Percentiles rank a stretch among this genome's conserved stretches.
Evolutionary conservation across 1,140 invertebrate genomes (phyloP).

Genomic region (Sycophaga agraensis): DNA sequence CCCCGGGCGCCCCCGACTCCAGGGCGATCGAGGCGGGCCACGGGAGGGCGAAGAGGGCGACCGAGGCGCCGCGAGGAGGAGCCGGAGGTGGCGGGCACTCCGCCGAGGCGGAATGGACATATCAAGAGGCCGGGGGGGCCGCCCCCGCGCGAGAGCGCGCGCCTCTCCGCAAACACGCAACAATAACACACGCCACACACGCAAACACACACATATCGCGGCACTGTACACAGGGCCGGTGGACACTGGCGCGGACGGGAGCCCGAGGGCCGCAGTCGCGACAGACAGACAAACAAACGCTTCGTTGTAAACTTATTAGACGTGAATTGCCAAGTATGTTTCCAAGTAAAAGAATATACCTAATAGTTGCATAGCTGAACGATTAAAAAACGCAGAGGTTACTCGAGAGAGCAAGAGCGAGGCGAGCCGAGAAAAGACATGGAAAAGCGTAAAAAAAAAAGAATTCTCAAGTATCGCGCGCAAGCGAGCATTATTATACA

Average conservation of each 20-base stretch:
- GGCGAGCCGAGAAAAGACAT: not conserved
- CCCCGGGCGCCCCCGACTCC: not conserved
- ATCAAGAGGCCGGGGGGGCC: too few species aligned
- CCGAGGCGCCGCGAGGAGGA: too few species aligned
- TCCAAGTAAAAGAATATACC: constrained; percentile 47
- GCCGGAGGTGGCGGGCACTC: too few species aligned
- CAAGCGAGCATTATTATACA: not conserved
- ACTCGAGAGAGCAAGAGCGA: too few species aligned
- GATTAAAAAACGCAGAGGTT: constrained; percentile 25
- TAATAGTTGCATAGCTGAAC: constrained; percentile 41
- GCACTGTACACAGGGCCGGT: not conserved
- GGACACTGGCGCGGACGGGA: too few species aligned
- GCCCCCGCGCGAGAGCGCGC: not conserved
- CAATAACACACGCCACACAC: not conserved
- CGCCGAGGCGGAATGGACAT: too few species aligned
- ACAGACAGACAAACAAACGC: constrained; percentile 26
- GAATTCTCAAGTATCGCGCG: constrained; percentile 23
- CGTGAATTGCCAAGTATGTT: constrained; percentile 58
- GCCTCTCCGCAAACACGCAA: not conserved
- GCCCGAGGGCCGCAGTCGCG: too few species aligned
- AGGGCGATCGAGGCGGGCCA: not conserved
- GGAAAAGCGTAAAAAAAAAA: constrained; percentile 6
- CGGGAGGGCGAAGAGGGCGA: too few species aligned
- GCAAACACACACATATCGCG: not conserved
- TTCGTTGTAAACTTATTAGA: constrained; percentile 58